Evolutionary conservation across 2,797 vertebrate genomes (phyloP).

Genomic region (Luscinia megarhynchos): DNA sequence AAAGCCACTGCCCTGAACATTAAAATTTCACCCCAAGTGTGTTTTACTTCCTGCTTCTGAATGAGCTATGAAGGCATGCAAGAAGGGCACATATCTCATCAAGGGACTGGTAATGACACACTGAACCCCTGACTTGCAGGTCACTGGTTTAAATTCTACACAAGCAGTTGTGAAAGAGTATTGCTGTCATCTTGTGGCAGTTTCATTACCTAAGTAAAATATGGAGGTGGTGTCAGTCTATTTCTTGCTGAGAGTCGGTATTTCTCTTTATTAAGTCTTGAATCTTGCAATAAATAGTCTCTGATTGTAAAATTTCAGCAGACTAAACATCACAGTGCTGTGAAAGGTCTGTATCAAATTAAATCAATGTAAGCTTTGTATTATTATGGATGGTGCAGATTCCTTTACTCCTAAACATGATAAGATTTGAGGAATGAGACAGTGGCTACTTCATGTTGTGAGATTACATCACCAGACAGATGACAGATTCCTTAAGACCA

Average conservation of each 20-base stretch:
- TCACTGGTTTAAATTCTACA: conserved; percentile 9
- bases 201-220: conserved; percentile 44
- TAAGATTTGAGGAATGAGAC: background rate
- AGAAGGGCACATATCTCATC: background rate
- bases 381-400: background rate
- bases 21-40: background rate
- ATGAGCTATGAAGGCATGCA: background rate
- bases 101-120: background rate
- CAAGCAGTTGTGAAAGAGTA: conserved; percentile 30
- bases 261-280: background rate
- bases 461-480: background rate
- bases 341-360: background rate
- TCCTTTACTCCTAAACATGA: background rate
- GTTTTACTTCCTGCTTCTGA: conserved; percentile 6
- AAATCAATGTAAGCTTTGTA: background rate
- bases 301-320: background rate
- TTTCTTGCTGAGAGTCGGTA: background rate
- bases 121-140: conserved; percentile 16
- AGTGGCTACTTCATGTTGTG: background rate
- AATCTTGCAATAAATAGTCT: background rate
- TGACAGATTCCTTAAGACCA: background rate
- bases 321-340: background rate
- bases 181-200: conserved; percentile 53
- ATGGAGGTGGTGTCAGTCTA: background rate
- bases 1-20: background rate